Conservation (phyloP, 2,888 invertebrate genomes). For the Drosophila prolongata region DNA sequence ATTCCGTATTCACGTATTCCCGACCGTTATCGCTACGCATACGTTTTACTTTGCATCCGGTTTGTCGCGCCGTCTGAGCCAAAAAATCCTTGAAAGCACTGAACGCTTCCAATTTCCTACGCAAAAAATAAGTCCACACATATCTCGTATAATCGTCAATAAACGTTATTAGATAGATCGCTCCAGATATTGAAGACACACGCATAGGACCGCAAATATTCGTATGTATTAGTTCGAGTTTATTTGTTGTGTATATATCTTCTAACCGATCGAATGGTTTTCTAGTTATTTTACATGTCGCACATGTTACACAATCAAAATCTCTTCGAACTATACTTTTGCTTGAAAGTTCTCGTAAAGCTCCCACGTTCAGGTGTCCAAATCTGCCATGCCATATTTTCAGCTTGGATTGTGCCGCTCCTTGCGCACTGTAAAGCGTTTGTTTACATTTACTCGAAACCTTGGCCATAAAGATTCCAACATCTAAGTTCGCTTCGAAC, state of each 20-base stretch:
- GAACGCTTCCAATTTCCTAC: neutral
- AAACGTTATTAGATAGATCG: neutral
- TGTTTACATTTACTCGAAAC: no score
- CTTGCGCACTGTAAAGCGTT: no score
- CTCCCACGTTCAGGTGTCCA: no score
- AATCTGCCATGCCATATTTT: no score
- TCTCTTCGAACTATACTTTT: neutral
- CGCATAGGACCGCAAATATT: neutral
- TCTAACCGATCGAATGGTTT: neutral
- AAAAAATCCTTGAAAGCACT: neutral
- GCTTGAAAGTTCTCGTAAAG: neutral
- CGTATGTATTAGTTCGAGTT: constrained; percentile 1
- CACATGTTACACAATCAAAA: neutral
- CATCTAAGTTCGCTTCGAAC: neutral
- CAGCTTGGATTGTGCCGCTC: no score
- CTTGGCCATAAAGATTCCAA: neutral
- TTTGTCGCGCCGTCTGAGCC: neutral
- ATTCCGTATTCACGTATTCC: neutral
- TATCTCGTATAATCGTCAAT: neutral
- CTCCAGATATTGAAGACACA: neutral
- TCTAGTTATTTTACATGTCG: neutral
- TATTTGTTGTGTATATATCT: neutral
- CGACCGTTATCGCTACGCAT: constrained; percentile 1
- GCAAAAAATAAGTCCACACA: neutral
- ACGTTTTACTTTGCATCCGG: neutral